Conservation (phyloP, 2,113 vertebrate genomes). For the Xenotilapia flavipinnis region DNA sequence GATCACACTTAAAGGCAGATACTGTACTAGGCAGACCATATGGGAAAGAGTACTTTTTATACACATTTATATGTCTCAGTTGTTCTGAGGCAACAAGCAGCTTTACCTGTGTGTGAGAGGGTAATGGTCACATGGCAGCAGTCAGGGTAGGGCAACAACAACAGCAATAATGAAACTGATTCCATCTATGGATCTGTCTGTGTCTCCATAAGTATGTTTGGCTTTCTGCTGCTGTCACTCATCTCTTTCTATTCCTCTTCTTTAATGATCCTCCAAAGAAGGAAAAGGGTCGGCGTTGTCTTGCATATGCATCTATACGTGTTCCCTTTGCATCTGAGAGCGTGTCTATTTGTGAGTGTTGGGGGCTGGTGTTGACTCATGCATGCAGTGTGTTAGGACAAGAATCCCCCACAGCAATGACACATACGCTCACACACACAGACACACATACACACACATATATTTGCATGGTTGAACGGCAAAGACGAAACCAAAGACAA, state of each 20-base stretch:
- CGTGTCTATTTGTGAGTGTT: constrained; percentile 6
- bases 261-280: neutral
- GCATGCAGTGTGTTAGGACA: constrained; percentile 38
- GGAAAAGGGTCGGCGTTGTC: neutral
- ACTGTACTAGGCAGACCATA: neutral
- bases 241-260: neutral
- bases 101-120: neutral
- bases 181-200: neutral
- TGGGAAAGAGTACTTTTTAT: neutral
- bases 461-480: constrained; percentile 3
- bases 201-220: neutral
- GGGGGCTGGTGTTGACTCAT: constrained; percentile 40
- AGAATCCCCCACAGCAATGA: constrained; percentile 41
- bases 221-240: neutral
- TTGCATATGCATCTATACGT: neutral
- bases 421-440: neutral
- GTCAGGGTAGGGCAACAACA: neutral
- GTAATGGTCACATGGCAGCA: neutral
- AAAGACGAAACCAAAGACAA: neutral
- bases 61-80: neutral
- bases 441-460: neutral
- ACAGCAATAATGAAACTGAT: neutral
- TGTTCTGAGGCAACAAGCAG: neutral
- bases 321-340: neutral
- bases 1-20: neutral